Evolutionary conservation across 1,140 invertebrate species (phyloP).

Genomic region (Drosophila nikananu): DNA sequence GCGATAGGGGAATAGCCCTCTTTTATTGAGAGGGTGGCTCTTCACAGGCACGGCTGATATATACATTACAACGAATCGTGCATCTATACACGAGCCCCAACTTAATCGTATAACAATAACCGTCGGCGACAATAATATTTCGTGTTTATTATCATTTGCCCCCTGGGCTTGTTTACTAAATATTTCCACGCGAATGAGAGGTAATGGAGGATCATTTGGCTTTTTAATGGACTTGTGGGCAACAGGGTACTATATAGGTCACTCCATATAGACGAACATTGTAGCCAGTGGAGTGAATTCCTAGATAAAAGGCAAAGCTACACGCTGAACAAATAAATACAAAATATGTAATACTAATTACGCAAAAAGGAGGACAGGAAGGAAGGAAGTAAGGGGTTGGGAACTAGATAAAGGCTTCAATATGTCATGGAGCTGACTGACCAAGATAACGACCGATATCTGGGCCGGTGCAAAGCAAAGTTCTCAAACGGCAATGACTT

Average conservation of each 20-base stretch:
- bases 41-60: not conserved
- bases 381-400: slow-evolving; percentile 11
- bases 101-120: slow-evolving; percentile 64
- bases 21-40: slow-evolving; percentile 6
- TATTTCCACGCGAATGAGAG: slow-evolving; percentile 7
- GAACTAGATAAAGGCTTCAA: slow-evolving; percentile 28
- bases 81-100: not conserved
- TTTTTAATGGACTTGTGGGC: slow-evolving; percentile 18
- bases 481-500: not conserved
- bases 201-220: slow-evolving; percentile 21
- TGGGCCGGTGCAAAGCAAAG: slow-evolving; percentile 5
- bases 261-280: not conserved
- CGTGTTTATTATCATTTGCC: slow-evolving; percentile 67
- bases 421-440: not conserved
- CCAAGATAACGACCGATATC: slow-evolving; percentile 6
- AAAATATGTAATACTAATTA: slow-evolving; percentile 28
- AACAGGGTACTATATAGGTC: not conserved
- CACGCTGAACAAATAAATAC: slow-evolving; percentile 40
- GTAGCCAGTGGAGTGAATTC: not conserved
- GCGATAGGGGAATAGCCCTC: slow-evolving; percentile 1
- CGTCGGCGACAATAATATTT: slow-evolving; percentile 42
- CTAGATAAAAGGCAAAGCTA: slow-evolving; percentile 20
- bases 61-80: not conserved
- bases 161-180: slow-evolving; percentile 43
- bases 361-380: slow-evolving; percentile 6